These are phyloP conservation scores for Nomada ruficornis DNA, from an alignment of 2,888 invertebrate species.

Conservation along the genomic window DNA sequence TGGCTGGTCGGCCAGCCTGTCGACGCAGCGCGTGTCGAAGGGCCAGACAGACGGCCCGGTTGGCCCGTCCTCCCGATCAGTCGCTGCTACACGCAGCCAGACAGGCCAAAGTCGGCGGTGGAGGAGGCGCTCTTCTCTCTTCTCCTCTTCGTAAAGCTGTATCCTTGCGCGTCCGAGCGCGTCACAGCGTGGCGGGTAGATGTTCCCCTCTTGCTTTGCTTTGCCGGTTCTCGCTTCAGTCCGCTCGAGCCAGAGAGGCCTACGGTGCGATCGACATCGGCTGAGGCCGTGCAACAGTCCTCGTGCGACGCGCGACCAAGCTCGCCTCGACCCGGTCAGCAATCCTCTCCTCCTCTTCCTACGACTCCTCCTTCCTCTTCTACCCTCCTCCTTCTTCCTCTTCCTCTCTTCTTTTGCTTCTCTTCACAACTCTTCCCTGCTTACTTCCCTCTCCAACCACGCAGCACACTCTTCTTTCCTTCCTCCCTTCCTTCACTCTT, in stretches of 20 bases:
- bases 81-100: constrained; percentile 60
- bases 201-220: constrained; percentile 53
- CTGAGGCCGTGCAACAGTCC: constrained; percentile 74
- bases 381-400: constrained; percentile 25
- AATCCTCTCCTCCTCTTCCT: constrained; percentile 43
- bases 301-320: constrained; percentile 75
- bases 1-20: constrained; percentile 64
- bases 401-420: constrained; percentile 9
- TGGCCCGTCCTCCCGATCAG: constrained; percentile 69
- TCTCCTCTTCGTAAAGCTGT: constrained; percentile 57
- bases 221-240: constrained; percentile 34
- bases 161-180: constrained; percentile 73
- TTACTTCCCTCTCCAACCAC: constrained; percentile 37
- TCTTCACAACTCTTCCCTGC: constrained; percentile 27
- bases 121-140: constrained; percentile 66
- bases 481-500: constrained; percentile 36
- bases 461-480: constrained; percentile 22
- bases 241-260: constrained; percentile 34
- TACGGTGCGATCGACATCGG: constrained; percentile 63
- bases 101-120: constrained; percentile 58
- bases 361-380: not conserved
- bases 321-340: constrained; percentile 67
- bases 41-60: constrained; percentile 72
- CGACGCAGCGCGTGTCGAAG: constrained; percentile 72
- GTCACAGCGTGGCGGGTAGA: constrained; percentile 39